Base-by-base conservation (phyloP, 2,113 vertebrate genomes). In the Castor canadensis region DNA sequence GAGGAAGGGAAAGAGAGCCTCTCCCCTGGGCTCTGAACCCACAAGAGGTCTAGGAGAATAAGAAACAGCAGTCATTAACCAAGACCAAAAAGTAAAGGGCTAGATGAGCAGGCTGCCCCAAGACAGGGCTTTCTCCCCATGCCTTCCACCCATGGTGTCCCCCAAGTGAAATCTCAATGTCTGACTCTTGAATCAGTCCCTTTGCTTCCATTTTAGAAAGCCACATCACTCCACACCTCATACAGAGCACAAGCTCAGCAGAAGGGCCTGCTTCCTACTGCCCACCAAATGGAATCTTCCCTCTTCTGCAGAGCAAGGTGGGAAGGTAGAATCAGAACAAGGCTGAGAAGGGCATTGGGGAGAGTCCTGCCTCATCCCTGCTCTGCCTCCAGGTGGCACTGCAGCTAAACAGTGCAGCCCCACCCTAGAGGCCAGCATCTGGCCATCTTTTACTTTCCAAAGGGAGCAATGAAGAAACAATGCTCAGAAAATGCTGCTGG, bases 211-310 rank as follows among this genome's bases (percentile, higher is more conserved):
- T 32, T 58, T 54, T 64, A 54, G 49, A 92, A 94, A 94, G 35
- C 32, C 1, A 0, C 16, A 72, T 35, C 11, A 10, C 6, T 2
- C 26, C 0, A 0, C 5, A 6, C 22, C 22, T 35, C 9, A 71
- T 5, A 40, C 11, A 7, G 49, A 93, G 49, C 5, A 40, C 84
- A 58, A 64, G 87, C 12, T 6, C 60, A 54, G 30, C 52, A 6
- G 19, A 4, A 38, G 71, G 54, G 20, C 30, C 5, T 5, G 19
- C 56, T 24, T 9, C 67, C 71, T 43, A 12, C 19, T 13, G 20
- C 5, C 9, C 40, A 22, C 11, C 26, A 60, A 19, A 38, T 16
- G 22, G 11, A 12, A 19, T 66, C 26, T 17, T 16, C 3, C 49
- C 5, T 6, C 32, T 2, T 28, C 32, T 17, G n/a, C 56, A 30